Base-by-base conservation (phyloP, 2,888 invertebrate genomes). In the Villa cingulata region DNA sequence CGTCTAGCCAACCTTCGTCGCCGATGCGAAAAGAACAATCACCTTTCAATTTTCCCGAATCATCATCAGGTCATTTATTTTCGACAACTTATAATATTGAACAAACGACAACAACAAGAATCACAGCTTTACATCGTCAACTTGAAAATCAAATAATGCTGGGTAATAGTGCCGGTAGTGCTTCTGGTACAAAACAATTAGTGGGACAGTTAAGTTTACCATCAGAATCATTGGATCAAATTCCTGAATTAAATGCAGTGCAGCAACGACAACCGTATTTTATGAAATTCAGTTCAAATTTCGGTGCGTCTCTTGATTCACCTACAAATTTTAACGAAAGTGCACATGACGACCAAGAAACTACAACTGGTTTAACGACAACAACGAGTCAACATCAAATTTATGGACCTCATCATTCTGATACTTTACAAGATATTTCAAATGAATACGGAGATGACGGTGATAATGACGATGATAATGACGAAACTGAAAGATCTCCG, bases 11-110 rank as follows among this genome's bases (percentile, higher is more conserved):
- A 58, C 81, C 83, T 39, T 78, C 82, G 41, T 81, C 86, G 39
- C 81, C 84, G 37, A 74, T 81, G 69, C 73, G 76, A 58, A 76
- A 77, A 65, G 78, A 81, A 58, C 64, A 71, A 47, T 73, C 76
- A 47, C 74, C 77, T 51, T 75, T 75, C 57, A 67, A 69, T 60
- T 74, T 74, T 56, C 60, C 68, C 3, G 64, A 47, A 61, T 48
- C 43, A 57, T 6, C 51, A 54, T 19, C 52, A 56, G 15, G 50
- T 49, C 7, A 47, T 48, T 39, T 46, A 41, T 9, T 44, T 47
- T 6, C 44, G 47, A 5, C 41, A 44, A 14, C 36, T 6, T 15
- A 36, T 7, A 15, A 36, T 16, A 6, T n/a, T 15, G n/a, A 36
- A 16, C 15, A 56, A 57, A 23, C 23, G 7, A 23, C 23, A 23